A percentile compares a stretch with the other conserved stretches of the same genome.
Conservation (phyloP, 2,888 invertebrate genomes). For the Dynastes grantii region DNA sequence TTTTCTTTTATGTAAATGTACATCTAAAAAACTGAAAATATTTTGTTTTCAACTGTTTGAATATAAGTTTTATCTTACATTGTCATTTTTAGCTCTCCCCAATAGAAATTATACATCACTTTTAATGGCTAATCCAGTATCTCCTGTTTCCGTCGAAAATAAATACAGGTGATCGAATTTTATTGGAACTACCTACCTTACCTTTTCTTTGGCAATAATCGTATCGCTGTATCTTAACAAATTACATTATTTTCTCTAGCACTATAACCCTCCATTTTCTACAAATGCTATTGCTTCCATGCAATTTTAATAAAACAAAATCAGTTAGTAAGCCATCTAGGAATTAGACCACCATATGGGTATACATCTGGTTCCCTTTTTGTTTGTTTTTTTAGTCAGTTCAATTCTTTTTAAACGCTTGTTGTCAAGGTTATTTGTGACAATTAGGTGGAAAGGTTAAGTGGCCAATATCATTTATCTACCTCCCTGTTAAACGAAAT, state of each 20-base stretch:
- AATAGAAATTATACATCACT: too few species aligned
- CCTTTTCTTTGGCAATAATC: constrained; percentile 12
- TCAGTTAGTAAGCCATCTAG: constrained; percentile 21
- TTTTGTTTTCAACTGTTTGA: too few species aligned
- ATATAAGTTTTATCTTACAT: too few species aligned
- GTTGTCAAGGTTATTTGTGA: not conserved
- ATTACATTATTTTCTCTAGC: constrained; percentile 16
- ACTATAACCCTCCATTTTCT: not conserved
- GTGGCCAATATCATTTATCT: constrained; percentile 21
- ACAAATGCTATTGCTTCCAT: not conserved
- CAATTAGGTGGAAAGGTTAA: constrained; percentile 20
- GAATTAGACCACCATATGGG: constrained; percentile 8
- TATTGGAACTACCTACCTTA: constrained; percentile 1
- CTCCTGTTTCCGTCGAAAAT: not conserved
- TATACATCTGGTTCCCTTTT: constrained; percentile 2
- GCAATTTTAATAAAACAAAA: constrained; percentile 30
- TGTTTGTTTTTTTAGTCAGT: not conserved
- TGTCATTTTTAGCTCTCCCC: too few species aligned
- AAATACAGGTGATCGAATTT: constrained; percentile 16
- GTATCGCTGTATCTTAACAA: constrained; percentile 18
- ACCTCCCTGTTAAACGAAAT: not conserved
- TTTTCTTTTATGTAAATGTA: too few species aligned
- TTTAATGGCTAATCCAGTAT: too few species aligned
- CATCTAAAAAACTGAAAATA: too few species aligned
- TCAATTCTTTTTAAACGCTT: constrained; percentile 12